Base-by-base conservation (phyloP, 2,888 invertebrate species). In the Resseliella maxima region DNA sequence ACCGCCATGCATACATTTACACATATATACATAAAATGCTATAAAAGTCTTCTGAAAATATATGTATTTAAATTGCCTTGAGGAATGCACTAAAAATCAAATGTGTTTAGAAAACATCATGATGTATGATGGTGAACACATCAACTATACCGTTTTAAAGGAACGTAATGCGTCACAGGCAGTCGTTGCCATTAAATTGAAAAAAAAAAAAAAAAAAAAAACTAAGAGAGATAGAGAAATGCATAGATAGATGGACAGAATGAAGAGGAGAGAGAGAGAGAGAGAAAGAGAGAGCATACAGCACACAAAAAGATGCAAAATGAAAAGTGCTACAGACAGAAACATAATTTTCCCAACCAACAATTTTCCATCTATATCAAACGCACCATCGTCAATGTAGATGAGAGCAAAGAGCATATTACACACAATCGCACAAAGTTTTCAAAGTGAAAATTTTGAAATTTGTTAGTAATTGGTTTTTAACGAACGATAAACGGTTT, bases 31-130 rank as follows among this genome's bases (percentile, higher is more conserved):
- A 59, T 15, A 59, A 27, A 59, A 59, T 59, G 72, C 72, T 72
- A 72, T 72, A 72, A 72, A 72, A 72, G 72, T 72, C 72, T 72
- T 31, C 31, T 8, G 15, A 72, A 31, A 15, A 59, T 59, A 59
- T 72, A 24, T 15, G 24, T 59, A 72, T 72, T 72, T 35, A 72
- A 72, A 72, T 72, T 72, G 72, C 72, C 72, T 72, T 72, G 72
- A 72, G 72, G 72, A 72, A 72, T 72, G 72, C 72, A 72, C 72
- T 72, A 72, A 72, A 72, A 72, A 72, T 72, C 72, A 72, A 72
- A 72, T 72, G 31, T 72, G 72, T 72, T 72, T 72, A 72, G 72
- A 72, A 72, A 72, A 72, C 72, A 72, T 72, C 72, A 72, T 72
- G 72, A 72, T 72, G 72, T 72, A 72, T 72, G 72, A 72, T 72